Conservation (phyloP, 1,140 invertebrate species). For the Pissodes strobi region DNA sequence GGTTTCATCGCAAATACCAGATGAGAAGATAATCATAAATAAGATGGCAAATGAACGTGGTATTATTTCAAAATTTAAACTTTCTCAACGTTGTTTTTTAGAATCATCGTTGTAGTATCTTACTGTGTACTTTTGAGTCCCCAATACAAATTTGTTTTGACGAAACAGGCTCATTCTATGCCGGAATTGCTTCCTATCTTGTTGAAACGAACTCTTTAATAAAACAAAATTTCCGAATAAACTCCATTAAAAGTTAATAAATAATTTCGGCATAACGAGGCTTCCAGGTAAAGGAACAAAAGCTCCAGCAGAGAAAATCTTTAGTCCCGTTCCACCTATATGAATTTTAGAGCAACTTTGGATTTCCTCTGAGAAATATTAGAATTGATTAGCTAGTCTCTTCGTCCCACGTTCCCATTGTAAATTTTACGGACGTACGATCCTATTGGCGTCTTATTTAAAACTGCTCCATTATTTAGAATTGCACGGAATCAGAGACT, state of each 20-base stretch:
- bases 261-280: slow-evolving; percentile 30
- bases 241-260: slow-evolving; percentile 37
- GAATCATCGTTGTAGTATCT: too few species aligned
- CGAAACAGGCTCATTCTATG: too few species aligned
- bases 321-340: slow-evolving; percentile 30
- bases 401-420: slow-evolving; percentile 20
- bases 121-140: too few species aligned
- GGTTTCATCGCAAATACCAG: too few species aligned
- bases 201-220: slow-evolving; percentile 12
- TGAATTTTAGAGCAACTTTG: slow-evolving; percentile 39
- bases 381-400: slow-evolving; percentile 31
- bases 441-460: slow-evolving; percentile 14
- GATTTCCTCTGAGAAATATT: slow-evolving; percentile 38
- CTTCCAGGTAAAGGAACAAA: slow-evolving; percentile 32
- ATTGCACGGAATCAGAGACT: too few species aligned
- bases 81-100: too few species aligned
- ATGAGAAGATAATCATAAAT: too few species aligned
- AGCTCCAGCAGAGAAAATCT: slow-evolving; percentile 24
- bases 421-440: slow-evolving; percentile 14
- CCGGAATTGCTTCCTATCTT: not conserved
- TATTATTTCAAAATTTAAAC: too few species aligned
- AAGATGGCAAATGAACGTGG: too few species aligned
- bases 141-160: too few species aligned
- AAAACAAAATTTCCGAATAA: slow-evolving; percentile 31
- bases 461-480: slow-evolving; percentile 18